Percentiles rank a stretch among this genome's conserved stretches.
phyloP scores from a whole-genome alignment of 2,113 vertebrate genomes.

The Spheniscus mendiculus region DNA sequence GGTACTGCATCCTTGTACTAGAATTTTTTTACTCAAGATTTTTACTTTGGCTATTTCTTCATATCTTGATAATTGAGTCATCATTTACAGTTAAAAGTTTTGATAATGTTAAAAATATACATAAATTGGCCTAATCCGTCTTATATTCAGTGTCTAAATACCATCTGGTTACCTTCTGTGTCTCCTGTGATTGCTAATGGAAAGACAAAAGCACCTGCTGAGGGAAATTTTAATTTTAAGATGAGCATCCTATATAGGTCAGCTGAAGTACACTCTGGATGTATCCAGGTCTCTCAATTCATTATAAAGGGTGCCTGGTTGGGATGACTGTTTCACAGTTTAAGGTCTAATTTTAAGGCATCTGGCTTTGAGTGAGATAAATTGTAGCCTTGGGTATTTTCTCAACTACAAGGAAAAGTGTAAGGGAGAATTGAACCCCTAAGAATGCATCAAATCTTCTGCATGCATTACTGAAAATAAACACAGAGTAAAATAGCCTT shows the following conservation, averaged over 20 bases:
- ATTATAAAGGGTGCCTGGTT: not conserved
- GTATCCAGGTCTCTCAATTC: not conserved
- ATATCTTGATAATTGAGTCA: not conserved
- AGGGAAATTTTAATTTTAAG: slow-evolving; percentile 39
- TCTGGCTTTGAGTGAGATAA: not conserved
- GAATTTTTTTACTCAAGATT: not conserved
- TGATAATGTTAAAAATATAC: not conserved
- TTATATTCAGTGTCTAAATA: not conserved
- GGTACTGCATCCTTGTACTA: not conserved
- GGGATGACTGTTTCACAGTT: not conserved
- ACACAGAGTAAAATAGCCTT: not conserved
- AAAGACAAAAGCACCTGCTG: slow-evolving; percentile 43
- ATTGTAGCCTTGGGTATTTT: not conserved
- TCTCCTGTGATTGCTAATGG: not conserved
- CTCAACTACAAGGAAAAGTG: not conserved
- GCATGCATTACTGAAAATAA: not conserved
- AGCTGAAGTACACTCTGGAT: not conserved
- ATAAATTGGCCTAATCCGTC: not conserved
- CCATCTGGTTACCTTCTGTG: slow-evolving; percentile 36
- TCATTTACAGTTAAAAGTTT: not conserved
- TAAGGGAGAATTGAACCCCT: not conserved
- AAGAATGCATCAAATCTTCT: not conserved
- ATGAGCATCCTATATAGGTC: slow-evolving; percentile 5
- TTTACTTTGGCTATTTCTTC: not conserved
- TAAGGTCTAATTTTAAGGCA: slow-evolving; percentile 23